Evolutionary conservation across 2,888 invertebrate genomes (phyloP), one percentile per base, ranked within the genome.

Genomic region (Sceliomorpha sp.): DNA sequence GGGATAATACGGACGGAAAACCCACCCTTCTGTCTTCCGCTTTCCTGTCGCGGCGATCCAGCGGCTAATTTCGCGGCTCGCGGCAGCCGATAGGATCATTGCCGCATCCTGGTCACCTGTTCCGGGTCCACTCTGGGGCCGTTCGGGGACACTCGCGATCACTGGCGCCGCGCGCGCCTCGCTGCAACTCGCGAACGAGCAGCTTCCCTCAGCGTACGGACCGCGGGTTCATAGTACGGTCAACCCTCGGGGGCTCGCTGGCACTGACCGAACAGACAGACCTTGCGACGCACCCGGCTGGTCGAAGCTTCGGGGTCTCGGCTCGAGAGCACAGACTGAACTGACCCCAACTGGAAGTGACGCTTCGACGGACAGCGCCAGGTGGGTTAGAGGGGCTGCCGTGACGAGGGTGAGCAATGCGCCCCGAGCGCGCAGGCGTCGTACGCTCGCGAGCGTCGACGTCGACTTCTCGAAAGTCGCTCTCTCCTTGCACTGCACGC

Each of bases 41-140:
- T 79, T 71, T 83, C 87, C 86, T 87, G 81, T 83, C 85, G 83
- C 79, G 77, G 51, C 20, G 20, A 37, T 87, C 80, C 82, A 84
- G 83, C 79, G 77, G 51, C 13, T 27, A 37, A 44, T 63, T 73
- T 75, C 77, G 77, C 80, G 82, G 81, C 75, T 77, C 77, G 71
- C 71, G 76, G 72, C 66, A 47, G 72, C 58, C 55, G 70, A 40
- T 34, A 70, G n/a, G n/a, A n/a, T 63, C 64, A 64, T 39, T 72
- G 56, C 72, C 66, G 72, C 80, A 77, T 78, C 63, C 72, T 72
- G 71, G 50, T 7, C 12, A 47, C 31, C 12, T 32, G 32, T 5
- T 20, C 20, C 20, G 20, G 20, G 20, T 20, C 20, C 20, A 20
- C 20, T 4, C 20, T 20, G 20, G 5, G 20, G 20, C 20, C 20